Percentiles rank a stretch among this genome's conserved stretches.
phyloP scores from a whole-genome alignment of 2,888 invertebrate species.

The Dasysyrphus tricinctus region DNA sequence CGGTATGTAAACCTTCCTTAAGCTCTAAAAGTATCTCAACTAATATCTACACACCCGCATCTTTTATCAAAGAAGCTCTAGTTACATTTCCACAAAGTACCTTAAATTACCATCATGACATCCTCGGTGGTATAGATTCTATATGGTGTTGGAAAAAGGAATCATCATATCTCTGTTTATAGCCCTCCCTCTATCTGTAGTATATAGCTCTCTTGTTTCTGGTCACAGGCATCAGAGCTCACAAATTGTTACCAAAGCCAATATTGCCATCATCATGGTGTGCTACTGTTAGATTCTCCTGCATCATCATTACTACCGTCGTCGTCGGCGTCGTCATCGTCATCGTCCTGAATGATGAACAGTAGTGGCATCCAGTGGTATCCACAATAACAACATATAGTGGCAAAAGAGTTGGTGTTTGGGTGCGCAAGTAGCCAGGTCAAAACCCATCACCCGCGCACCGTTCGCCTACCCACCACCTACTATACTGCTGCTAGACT shows the following conservation, averaged over 20 bases:
- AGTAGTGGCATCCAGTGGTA: constrained; percentile 46
- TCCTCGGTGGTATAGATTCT: constrained; percentile 21
- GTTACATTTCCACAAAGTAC: constrained; percentile 65
- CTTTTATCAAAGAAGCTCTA: constrained; percentile 35
- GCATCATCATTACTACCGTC: constrained; percentile 47
- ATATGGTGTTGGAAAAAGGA: constrained; percentile 28
- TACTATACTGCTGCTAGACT: not conserved
- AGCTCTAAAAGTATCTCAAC: constrained; percentile 32
- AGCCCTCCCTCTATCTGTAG: not conserved
- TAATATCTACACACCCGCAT: constrained; percentile 65
- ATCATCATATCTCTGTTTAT: constrained; percentile 17
- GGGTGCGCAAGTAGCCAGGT: constrained; percentile 61
- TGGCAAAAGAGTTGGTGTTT: constrained; percentile 28
- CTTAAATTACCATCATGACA: constrained; percentile 54
- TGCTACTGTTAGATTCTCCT: constrained; percentile 46
- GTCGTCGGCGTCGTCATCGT: constrained; percentile 33
- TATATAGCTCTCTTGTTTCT: constrained; percentile 8
- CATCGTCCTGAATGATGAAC: constrained; percentile 61
- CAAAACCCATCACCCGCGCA: constrained; percentile 38
- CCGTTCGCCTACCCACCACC: not conserved
- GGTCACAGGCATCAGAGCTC: constrained; percentile 41
- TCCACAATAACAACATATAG: constrained; percentile 50
- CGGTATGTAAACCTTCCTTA: not conserved
- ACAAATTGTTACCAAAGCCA: constrained; percentile 56
- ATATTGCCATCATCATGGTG: constrained; percentile 57